A percentile compares a stretch with the other conserved stretches of the same genome.
These are phyloP conservation scores for Drymodes brunneopygia DNA, from an alignment of 2,113 vertebrate species.

Conservation along the genomic window DNA sequence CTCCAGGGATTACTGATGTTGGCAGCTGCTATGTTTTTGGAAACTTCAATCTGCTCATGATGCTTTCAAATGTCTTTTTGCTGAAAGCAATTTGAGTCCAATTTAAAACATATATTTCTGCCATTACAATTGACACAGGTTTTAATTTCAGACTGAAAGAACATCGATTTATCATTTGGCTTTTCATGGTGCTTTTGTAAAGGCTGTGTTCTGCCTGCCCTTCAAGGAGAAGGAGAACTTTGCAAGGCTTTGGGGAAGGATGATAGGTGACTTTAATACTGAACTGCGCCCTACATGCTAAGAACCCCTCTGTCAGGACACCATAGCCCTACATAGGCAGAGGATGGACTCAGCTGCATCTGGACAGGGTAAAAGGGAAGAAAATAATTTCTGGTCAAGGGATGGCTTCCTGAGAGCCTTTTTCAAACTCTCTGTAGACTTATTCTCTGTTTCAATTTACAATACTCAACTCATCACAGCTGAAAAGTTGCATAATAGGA, in stretches of 20 bases:
- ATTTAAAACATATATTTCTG: not conserved
- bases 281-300: not conserved
- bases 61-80: slow-evolving; percentile 18
- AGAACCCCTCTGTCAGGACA: not conserved
- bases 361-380: not conserved
- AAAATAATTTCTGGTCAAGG: not conserved
- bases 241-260: not conserved
- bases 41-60: not conserved
- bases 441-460: not conserved
- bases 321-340: not conserved
- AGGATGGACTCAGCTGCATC: not conserved
- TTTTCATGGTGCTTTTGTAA: not conserved
- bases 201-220: not conserved
- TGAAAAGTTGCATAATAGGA: not conserved
- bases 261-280: not conserved
- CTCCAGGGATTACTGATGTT: not conserved
- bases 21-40: not conserved
- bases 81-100: not conserved
- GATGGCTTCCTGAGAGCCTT: not conserved
- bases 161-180: not conserved
- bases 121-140: not conserved
- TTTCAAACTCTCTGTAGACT: not conserved
- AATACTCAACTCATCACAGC: not conserved
- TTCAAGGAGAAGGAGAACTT: not conserved
- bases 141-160: slow-evolving; percentile 25